Evolutionary conservation across 2,888 invertebrate species (phyloP), one percentile per base, ranked within the genome.

Genomic region (Sarcophaga caerulescens): DNA sequence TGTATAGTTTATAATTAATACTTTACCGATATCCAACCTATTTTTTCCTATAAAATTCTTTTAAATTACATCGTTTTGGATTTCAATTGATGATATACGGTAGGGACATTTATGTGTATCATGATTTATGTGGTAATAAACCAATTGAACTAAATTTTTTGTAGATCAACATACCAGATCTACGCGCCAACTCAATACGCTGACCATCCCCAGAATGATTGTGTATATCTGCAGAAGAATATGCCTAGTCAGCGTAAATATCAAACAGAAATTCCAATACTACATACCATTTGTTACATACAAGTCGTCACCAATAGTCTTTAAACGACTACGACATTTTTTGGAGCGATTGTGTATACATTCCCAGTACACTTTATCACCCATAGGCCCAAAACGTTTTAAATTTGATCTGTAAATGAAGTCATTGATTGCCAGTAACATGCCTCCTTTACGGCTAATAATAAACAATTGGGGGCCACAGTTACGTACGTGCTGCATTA

Each of bases 301-400:
- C 73, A 93, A 90, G 90, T 92, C 91, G 88, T 93, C 92, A 3
- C 92, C 93, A 69, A 93, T 90, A 12, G 93, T 93, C 89, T 93
- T 93, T 35, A 93, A 87, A 2, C 93, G 92, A 85, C 93, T 93
- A 1, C 93, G 92, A 78, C 93, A 93, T 87, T 93, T 93, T 76
- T 90, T 91, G 3, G 92, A 92, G n/a, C 93, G 92, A 88, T 93
- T 93, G 65, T 93, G 92, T 35, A 93, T 92, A 77, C 93, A 93
- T 88, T 93, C 93, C 93, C 93, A 93, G 69, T 93, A 93, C n/a
- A 93, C 90, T 81, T 92, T 93, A 74, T 93, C 91, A 68, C 89
- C 89, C 77, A 90, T 88, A 8, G 91, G 90, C 25, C 93, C 93
- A 80, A 92, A 93, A 47, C 92, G 90, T 84, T 92, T 92, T 44